A percentile compares a stretch with the other conserved stretches of the same genome.
Evolutionary conservation across 2,888 invertebrate species (phyloP).

Genomic region (Drosophila mimica): DNA sequence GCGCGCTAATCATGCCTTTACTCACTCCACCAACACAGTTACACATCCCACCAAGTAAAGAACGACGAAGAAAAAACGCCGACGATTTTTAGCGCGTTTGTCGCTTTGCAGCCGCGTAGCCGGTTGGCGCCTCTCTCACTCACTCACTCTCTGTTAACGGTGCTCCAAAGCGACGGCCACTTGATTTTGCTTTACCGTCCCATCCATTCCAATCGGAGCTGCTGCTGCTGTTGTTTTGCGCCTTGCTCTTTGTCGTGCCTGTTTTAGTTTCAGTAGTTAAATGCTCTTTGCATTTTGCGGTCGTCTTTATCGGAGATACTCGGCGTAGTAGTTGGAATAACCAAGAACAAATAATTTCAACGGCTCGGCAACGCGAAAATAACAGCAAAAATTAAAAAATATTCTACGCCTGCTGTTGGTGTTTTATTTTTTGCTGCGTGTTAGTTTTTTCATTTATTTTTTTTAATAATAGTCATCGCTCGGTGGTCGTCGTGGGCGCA

Average conservation of each 20-base stretch:
- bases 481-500: slow-evolving; percentile 57
- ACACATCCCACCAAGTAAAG: slow-evolving; percentile 29
- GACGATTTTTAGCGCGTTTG: slow-evolving; percentile 30
- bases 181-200: slow-evolving; percentile 38
- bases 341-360: slow-evolving; percentile 38
- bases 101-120: slow-evolving; percentile 50
- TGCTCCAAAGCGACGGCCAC: slow-evolving; percentile 45
- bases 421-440: slow-evolving; percentile 18
- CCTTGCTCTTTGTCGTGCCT: slow-evolving; percentile 57
- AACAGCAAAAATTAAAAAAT: slow-evolving; percentile 54
- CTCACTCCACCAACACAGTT: slow-evolving; percentile 25
- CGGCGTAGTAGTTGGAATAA: slow-evolving; percentile 61
- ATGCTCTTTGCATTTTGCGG: slow-evolving; percentile 76
- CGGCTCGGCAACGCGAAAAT: slow-evolving; percentile 37
- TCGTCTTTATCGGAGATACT: slow-evolving; percentile 72
- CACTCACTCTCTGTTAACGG: slow-evolving; percentile 39
- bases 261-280: slow-evolving; percentile 73
- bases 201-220: slow-evolving; percentile 27
- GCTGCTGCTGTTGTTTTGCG: slow-evolving; percentile 48
- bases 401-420: slow-evolving; percentile 53
- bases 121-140: slow-evolving; percentile 38
- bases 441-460: slow-evolving; percentile 19
- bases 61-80: slow-evolving; percentile 19
- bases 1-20: slow-evolving; percentile 48
- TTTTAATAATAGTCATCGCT: slow-evolving; percentile 45